These are phyloP conservation scores for Agrochola lychnidis DNA, from an alignment of 2,888 invertebrate species.

Conservation along the genomic window DNA sequence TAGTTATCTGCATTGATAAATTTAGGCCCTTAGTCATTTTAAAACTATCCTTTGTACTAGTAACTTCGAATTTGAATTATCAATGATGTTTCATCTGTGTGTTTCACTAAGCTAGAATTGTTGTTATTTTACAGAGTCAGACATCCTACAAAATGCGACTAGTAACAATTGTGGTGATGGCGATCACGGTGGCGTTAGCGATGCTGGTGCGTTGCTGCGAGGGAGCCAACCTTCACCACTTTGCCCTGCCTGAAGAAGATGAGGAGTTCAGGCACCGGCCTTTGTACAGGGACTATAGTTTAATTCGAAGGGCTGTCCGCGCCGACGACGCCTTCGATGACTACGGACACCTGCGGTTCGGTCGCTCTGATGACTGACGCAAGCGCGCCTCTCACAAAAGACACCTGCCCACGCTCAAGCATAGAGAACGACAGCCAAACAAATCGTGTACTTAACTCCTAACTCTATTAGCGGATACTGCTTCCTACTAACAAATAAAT, in stretches of 20 bases:
- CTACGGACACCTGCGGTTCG: slow-evolving; percentile 94
- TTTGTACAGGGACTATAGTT: slow-evolving; percentile 91
- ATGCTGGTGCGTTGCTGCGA: slow-evolving; percentile 77
- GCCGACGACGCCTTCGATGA: slow-evolving; percentile 93
- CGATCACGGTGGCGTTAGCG: slow-evolving; percentile 73
- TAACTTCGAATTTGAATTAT: neutral
- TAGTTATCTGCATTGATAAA: too few relatives aligned
- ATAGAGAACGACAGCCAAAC: slow-evolving; percentile 58
- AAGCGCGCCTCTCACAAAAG: slow-evolving; percentile 61
- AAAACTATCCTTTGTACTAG: too few relatives aligned
- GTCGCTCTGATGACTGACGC: slow-evolving; percentile 90
- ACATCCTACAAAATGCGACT: slow-evolving; percentile 76
- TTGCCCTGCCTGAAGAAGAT: slow-evolving; percentile 79
- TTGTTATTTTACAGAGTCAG: slow-evolving; percentile 39
- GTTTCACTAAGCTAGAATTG: slow-evolving; percentile 1
- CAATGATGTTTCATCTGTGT: neutral
- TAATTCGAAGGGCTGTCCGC: slow-evolving; percentile 83
- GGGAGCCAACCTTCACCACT: slow-evolving; percentile 74
- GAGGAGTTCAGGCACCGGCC: slow-evolving; percentile 79
- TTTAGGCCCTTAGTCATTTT: too few relatives aligned
- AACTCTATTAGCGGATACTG: slow-evolving; percentile 24
- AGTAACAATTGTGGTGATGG: slow-evolving; percentile 75
- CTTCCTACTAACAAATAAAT: slow-evolving; percentile 24
- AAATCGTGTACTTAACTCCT: slow-evolving; percentile 63
- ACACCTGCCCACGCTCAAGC: slow-evolving; percentile 53